Base-by-base conservation (phyloP, 2,113 vertebrate species). In the Thunnus maccoyii region DNA sequence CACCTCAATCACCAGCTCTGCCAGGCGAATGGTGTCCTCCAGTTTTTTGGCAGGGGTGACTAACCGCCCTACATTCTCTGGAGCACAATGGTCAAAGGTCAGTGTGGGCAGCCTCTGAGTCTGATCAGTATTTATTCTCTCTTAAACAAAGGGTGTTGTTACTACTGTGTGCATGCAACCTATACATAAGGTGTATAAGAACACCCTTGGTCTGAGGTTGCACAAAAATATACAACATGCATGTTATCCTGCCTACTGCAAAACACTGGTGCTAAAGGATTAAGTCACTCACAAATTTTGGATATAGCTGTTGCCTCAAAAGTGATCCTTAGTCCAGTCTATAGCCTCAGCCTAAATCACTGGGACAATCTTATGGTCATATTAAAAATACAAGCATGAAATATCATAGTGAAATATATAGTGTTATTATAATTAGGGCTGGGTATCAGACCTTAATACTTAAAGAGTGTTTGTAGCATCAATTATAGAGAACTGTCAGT, bases 51-150 rank as follows among this genome's bases (percentile, higher is more conserved):
- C 97, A 82, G 99, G 99, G 69, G 98, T 99, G 93, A 97, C 96
- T 96, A 99, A 96, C 55, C 97, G 97, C 76, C 98, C 99, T 95
- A 99, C 97, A 94, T 99, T 99, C 94, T 99, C 99, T 99, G 96
- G 85, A 96, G 97, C 95, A 97, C 94, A 99, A 96, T 96, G 93
- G 94, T 94, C 89, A 83, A 83, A 91, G 90, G 95, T 97, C 95
- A 94, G 80, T 7, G 47, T 9, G 50, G 55, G 44, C 17, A 86
- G 54, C 22, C 3, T 44, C 3, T 3, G n/a, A 60, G 18, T 66
- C 25, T 15, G 18, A 66, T 65, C 32, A 69, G 3, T 6, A 41
- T 55, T 30, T 85, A 10, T 5, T 69, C 13, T 16, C 47, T 71
- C 10, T 30, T 68, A n/a, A 47, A 74, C 3, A 66, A 27, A 80